Evolutionary conservation across 2,797 vertebrate genomes (phyloP), one percentile per base, ranked within the genome.

Genomic region (Danio choprae): DNA sequence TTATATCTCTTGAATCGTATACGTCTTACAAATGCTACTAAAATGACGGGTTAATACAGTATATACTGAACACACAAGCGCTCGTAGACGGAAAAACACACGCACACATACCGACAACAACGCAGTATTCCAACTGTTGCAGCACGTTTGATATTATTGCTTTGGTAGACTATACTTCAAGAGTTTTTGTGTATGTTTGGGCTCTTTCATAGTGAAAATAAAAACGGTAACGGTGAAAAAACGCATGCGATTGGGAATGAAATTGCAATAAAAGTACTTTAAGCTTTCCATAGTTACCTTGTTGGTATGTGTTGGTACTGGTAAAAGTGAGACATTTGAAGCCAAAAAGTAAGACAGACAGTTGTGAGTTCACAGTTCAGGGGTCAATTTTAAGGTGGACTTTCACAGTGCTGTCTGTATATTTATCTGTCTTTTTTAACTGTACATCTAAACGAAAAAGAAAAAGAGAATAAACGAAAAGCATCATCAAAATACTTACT

Each of bases 401-500:
- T 81, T 88, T 94, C 93, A 94, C 93, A 94, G 92, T 94, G 93
- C 91, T 94, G 84, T 89, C 91, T 92, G 88, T 91, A 87, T 89
- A 88, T 70, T 68, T 71, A 63, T 83, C 89, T 79, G 87, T 79
- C 68, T 79, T 83, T 58, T 60, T 83, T 79, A 69, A 80, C 84
- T 84, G 75, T 84, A 84, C 79, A 84, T 69, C 69, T 76, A 70
- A 53, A 72, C 72, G 70, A 41, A 78, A 63, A 75, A 43, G 22
- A 44, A 6, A 16, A 78, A 74, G 58, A 20, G n/a, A 51, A 63
- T 36, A 59, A 63, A 10, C 1, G 0, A 20, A 83, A 63, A 73
- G 44, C 58, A 43, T 70, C 36, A 15, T 41, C 15, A 53, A 53
- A 69, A 48, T 73, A n/a, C 51, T 62, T 36, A 36, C 29, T 64